These are phyloP conservation scores for Hydropsyche betteni DNA, from an alignment of 2,888 invertebrate species.

Conservation along the genomic window DNA sequence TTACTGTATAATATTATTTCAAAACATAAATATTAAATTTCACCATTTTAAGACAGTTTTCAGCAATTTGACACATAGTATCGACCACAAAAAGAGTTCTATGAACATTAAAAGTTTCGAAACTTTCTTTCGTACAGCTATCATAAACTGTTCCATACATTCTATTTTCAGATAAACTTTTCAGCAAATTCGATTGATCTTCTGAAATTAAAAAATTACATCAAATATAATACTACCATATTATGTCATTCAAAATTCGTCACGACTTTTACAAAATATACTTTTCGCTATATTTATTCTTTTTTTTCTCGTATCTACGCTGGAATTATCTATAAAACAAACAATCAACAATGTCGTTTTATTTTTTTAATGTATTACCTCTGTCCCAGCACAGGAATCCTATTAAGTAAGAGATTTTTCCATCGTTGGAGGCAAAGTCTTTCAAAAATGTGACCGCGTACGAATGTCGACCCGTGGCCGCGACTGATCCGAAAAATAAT, in stretches of 20 bases:
- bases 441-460: slow-evolving; percentile 1
- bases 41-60: slow-evolving; percentile 33
- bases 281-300: too few species aligned
- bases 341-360: neutral
- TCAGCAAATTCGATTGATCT: neutral
- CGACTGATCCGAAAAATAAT: neutral
- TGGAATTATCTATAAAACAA: neutral
- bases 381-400: slow-evolving; percentile 38
- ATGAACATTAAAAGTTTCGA: neutral
- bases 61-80: slow-evolving; percentile 31
- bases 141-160: neutral
- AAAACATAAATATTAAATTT: neutral
- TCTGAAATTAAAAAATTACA: neutral
- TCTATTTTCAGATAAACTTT: neutral
- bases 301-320: too few species aligned
- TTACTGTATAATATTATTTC: neutral
- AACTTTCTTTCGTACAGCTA: neutral
- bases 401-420: slow-evolving; percentile 2
- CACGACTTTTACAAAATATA: too few species aligned
- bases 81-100: slow-evolving; percentile 33
- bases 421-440: neutral
- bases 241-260: too few species aligned
- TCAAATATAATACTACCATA: too few species aligned
- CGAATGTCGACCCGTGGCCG: neutral
- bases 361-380: neutral